Percentiles rank a stretch among this genome's conserved stretches.
Evolutionary conservation across 2,888 invertebrate genomes (phyloP).

Genomic region (Spodoptera picta): DNA sequence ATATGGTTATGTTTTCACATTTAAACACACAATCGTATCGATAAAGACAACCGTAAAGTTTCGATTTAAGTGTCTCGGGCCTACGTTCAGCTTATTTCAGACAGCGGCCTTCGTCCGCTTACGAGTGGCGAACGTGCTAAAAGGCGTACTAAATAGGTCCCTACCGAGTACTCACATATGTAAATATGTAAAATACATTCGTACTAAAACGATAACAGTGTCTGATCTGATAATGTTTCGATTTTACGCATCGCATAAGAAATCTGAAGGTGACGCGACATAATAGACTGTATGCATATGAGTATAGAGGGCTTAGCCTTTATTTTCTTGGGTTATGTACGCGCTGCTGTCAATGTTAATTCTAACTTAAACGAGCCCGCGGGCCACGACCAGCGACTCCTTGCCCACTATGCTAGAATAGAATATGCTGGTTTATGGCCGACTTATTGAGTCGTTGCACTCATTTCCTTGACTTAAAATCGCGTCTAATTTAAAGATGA

Average conservation of each 20-base stretch:
- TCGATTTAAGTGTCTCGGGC: slow-evolving; percentile 75
- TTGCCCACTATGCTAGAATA: slow-evolving; percentile 42
- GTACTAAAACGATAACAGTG: slow-evolving; percentile 69
- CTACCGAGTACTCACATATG: slow-evolving; percentile 61
- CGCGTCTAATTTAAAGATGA: slow-evolving; percentile 31
- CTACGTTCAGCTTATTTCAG: slow-evolving; percentile 69
- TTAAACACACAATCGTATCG: slow-evolving; percentile 70
- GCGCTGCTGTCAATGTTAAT: slow-evolving; percentile 59
- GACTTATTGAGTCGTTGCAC: slow-evolving; percentile 39
- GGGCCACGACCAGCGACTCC: slow-evolving; percentile 25
- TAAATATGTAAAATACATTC: slow-evolving; percentile 70
- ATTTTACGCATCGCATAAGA: slow-evolving; percentile 62
- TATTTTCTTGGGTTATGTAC: slow-evolving; percentile 54
- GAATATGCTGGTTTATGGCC: slow-evolving; percentile 48
- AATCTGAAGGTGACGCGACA: slow-evolving; percentile 60
- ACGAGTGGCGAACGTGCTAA: slow-evolving; percentile 63
- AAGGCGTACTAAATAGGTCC: slow-evolving; percentile 62
- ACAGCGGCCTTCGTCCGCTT: slow-evolving; percentile 60
- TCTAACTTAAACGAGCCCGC: slow-evolving; percentile 57
- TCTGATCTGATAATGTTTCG: slow-evolving; percentile 68
- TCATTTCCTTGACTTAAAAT: slow-evolving; percentile 38
- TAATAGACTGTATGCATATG: slow-evolving; percentile 49
- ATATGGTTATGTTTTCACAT: slow-evolving; percentile 71
- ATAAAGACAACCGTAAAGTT: slow-evolving; percentile 81
- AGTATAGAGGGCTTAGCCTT: slow-evolving; percentile 34